Conservation (phyloP, 2,888 invertebrate species). For the Archaeoteleia sp. region DNA sequence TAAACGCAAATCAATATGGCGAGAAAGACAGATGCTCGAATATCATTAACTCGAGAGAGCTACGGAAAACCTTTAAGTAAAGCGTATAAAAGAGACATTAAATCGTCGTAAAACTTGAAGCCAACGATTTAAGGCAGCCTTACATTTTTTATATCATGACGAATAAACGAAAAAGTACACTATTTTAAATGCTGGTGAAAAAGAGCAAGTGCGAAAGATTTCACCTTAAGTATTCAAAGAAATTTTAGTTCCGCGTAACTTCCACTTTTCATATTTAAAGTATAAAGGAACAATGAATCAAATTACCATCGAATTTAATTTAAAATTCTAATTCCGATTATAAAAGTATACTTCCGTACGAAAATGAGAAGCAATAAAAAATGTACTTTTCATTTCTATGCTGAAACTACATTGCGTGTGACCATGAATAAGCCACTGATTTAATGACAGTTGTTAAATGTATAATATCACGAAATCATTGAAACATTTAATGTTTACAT, state of each 20-base stretch:
- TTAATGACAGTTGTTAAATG: no score
- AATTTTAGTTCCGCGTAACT: constrained; percentile 5
- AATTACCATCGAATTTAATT: constrained; percentile 9
- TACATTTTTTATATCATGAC: constrained; percentile 7
- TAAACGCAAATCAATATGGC: background rate
- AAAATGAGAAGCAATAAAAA: no score
- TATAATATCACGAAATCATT: no score
- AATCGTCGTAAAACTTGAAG: constrained; percentile 18
- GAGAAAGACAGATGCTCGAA: constrained; percentile 18
- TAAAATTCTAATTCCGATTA: background rate
- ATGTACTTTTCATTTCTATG: background rate
- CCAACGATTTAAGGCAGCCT: constrained; percentile 13
- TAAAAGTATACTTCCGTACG: no score
- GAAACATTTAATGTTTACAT: no score
- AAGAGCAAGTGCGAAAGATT: constrained; percentile 25
- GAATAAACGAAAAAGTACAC: constrained; percentile 4
- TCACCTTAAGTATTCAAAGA: constrained; percentile 19
- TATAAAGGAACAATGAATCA: constrained; percentile 21
- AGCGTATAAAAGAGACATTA: constrained; percentile 36
- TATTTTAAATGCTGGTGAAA: constrained; percentile 6
- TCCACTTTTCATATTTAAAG: constrained; percentile 8
- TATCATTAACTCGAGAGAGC: constrained; percentile 29
- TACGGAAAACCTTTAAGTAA: constrained; percentile 9
- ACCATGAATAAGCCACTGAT: no score
- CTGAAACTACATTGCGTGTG: no score